Evolutionary conservation across 2,113 vertebrate genomes (phyloP).

Genomic region (Mesocricetus auratus): DNA sequence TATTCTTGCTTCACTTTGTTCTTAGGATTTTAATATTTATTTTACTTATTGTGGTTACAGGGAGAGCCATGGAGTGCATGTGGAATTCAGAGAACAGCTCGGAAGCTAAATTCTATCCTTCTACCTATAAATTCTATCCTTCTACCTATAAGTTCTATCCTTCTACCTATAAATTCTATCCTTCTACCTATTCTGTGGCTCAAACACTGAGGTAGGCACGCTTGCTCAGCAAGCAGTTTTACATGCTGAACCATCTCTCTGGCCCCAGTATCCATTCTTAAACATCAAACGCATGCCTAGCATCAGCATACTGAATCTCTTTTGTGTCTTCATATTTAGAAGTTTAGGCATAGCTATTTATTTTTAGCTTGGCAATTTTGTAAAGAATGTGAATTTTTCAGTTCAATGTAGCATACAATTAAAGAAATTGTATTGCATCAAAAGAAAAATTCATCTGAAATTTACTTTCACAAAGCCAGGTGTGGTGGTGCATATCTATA

Average conservation of each 20-base stretch:
- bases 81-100: neutral
- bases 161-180: neutral
- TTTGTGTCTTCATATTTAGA: slow-evolving; percentile 24
- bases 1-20: neutral
- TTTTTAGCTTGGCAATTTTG: slow-evolving; percentile 40
- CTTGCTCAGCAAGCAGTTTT: neutral
- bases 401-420: slow-evolving; percentile 57
- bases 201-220: neutral
- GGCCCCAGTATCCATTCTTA: neutral
- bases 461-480: neutral
- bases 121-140: neutral
- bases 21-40: neutral
- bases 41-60: neutral
- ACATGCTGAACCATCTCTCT: neutral
- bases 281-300: slow-evolving; percentile 29
- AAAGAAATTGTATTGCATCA: slow-evolving; percentile 27
- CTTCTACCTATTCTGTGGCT: neutral
- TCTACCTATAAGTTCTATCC: neutral
- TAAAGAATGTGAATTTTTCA: slow-evolving; percentile 5
- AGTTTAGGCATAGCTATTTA: neutral
- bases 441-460: slow-evolving; percentile 53
- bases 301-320: neutral
- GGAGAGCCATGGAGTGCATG: neutral
- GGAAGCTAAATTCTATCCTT: neutral
- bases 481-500: neutral